Evolutionary conservation across 2,888 invertebrate genomes (phyloP), one percentile per base, ranked within the genome.

Genomic region (Adelognathus sp.): DNA sequence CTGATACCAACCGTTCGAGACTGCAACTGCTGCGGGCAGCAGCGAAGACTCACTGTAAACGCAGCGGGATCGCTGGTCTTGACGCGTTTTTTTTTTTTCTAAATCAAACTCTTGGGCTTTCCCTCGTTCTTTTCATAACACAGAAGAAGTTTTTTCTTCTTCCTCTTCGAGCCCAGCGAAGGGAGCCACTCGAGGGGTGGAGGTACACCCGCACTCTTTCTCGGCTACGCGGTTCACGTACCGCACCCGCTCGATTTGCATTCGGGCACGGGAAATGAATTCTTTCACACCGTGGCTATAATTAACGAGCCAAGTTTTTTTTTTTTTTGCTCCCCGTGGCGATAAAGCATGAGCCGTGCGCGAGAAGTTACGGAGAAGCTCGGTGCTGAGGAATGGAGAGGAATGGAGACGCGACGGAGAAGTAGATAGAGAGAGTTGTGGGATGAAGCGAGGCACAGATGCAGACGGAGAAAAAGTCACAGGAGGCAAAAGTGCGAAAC

Each of bases 251-350:
- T 67, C 82, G 75, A 84, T 82, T 83, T 83, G 81, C 81, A 81
- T 76, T 64, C 36, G 75, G 70, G 67, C 78, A 67, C n/a, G n/a
- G 79, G 74, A 80, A 85, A 84, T 83, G 77, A 84, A 82, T 83
- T 83, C 80, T 79, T 81, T 77, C 81, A 71, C 71, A 46, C 61
- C 63, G 33, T 21, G 83, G 21, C 75, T 78, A 82, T 84, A 85
- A 86, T 84, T 84, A 83, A 86, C 82, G 82, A 80, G 83, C 50
- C 79, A 84, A 85, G 81, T 86, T 86, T 83, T 54, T 80, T n/a
- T n/a, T n/a, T n/a, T n/a, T n/a, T n/a, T n/a, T n/a, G n/a, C n/a
- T n/a, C n/a, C n/a, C 72, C 75, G 39, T 39, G 80, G 81, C 81
- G 67, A 82, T 84, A 84, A 85, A 82, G 79, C 79, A 80, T 61